phyloP scores from a whole-genome alignment of 2,888 invertebrate species.

The Halocaridina rubra region DNA sequence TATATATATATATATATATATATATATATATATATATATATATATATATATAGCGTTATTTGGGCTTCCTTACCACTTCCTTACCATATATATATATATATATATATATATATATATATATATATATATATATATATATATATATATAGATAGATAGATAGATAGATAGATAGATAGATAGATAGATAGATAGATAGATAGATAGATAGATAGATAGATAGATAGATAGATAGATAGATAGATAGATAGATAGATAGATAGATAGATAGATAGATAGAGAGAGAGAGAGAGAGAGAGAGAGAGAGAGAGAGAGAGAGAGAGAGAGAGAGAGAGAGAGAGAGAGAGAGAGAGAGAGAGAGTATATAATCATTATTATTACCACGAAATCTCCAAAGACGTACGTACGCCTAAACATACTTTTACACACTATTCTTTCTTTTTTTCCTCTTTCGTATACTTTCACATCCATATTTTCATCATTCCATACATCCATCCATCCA shows the following conservation, averaged over 20 bases:
- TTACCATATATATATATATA: too few relatives aligned
- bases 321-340: slow-evolving; percentile 7
- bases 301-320: slow-evolving; percentile 16
- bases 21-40: slow-evolving; percentile 4
- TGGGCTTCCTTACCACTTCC: not conserved
- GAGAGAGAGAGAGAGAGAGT: not conserved
- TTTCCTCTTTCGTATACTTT: too few relatives aligned
- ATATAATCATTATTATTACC: too few relatives aligned
- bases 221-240: not conserved
- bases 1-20: slow-evolving; percentile 8
- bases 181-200: not conserved
- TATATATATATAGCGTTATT: not conserved
- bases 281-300: slow-evolving; percentile 8
- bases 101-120: not conserved
- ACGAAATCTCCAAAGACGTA: too few relatives aligned
- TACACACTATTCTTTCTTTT: too few relatives aligned
- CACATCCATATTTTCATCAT: too few relatives aligned
- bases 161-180: not conserved
- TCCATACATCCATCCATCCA: too few relatives aligned
- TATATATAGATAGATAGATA: too few relatives aligned
- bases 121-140: not conserved
- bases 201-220: not conserved
- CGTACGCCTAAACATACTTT: too few relatives aligned
- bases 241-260: not conserved
- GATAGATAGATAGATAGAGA: too few relatives aligned